A percentile compares a stretch with the other conserved stretches of the same genome.
phyloP scores from a whole-genome alignment of 2,113 vertebrate genomes.

The Uria lomvia region DNA sequence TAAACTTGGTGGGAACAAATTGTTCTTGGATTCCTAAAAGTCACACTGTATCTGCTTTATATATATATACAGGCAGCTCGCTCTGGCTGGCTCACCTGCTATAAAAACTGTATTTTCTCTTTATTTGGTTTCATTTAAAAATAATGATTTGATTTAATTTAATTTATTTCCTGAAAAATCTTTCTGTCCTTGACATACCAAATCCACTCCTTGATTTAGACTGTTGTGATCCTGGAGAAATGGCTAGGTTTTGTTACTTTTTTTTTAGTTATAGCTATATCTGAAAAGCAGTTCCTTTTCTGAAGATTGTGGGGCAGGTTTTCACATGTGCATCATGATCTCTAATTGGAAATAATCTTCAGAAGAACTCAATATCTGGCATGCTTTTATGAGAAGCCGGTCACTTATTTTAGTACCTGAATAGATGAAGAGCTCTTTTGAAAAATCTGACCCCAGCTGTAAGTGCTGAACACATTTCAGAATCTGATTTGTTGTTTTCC shows the following conservation, averaged over 20 bases:
- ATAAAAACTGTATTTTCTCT: not conserved
- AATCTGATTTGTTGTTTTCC: not conserved
- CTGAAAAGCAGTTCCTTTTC: not conserved
- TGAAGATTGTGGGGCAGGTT: not conserved
- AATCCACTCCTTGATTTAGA: not conserved
- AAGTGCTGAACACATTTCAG: not conserved
- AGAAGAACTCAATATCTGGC: not conserved
- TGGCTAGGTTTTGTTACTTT: not conserved
- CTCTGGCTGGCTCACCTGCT: not conserved
- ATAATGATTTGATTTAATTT: not conserved
- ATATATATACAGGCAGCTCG: not conserved
- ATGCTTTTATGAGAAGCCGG: not conserved
- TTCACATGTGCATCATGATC: not conserved
- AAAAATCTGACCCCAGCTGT: not conserved
- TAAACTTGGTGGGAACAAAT: constrained; percentile 22
- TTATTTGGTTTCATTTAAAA: not conserved
- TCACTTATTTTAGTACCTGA: not conserved
- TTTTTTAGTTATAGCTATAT: not conserved
- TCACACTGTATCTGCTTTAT: not conserved
- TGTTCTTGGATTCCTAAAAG: not conserved
- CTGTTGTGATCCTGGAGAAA: not conserved
- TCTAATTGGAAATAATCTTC: not conserved
- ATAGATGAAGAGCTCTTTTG: not conserved
- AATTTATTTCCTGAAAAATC: not conserved
- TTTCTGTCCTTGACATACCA: not conserved